phyloP scores from a whole-genome alignment of 2,113 vertebrate genomes.

The Triplophysa rosa region DNA sequence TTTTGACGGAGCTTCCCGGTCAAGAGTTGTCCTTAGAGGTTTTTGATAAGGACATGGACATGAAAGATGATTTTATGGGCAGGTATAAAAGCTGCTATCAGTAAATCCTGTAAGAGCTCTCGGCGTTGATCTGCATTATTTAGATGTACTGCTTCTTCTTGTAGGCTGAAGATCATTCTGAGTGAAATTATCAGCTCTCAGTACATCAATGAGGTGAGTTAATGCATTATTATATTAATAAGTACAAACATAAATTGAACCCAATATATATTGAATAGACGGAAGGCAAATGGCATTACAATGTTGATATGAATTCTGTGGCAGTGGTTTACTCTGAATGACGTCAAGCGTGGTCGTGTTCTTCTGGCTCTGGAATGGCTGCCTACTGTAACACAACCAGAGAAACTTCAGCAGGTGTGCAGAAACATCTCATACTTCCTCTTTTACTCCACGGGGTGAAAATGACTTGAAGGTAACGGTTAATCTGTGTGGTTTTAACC shows the following conservation, averaged over 20 bases:
- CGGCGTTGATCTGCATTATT: neutral
- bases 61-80: conserved; percentile 90
- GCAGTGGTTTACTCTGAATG: conserved; percentile 86
- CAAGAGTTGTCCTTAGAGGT: conserved; percentile 84
- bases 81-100: conserved; percentile 69
- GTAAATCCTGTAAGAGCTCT: neutral
- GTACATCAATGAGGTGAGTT: conserved; percentile 82
- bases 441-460: neutral
- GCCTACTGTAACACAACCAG: conserved; percentile 65
- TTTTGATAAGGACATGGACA: conserved; percentile 89
- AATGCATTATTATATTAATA: neutral
- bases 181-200: conserved; percentile 78
- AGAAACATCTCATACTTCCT: neutral
- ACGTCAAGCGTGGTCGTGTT: conserved; percentile 84
- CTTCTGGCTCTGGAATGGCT: conserved; percentile 85
- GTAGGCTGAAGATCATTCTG: conserved; percentile 83
- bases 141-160: conserved; percentile 10
- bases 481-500: conserved; percentile 8
- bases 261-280: neutral
- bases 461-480: neutral
- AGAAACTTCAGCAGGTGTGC: conserved; percentile 80
- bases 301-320: neutral
- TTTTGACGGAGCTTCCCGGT: conserved; percentile 82
- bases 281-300: neutral
- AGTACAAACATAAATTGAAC: neutral